phyloP scores from a whole-genome alignment of 2,888 invertebrate genomes.

The Acleris cristana region DNA sequence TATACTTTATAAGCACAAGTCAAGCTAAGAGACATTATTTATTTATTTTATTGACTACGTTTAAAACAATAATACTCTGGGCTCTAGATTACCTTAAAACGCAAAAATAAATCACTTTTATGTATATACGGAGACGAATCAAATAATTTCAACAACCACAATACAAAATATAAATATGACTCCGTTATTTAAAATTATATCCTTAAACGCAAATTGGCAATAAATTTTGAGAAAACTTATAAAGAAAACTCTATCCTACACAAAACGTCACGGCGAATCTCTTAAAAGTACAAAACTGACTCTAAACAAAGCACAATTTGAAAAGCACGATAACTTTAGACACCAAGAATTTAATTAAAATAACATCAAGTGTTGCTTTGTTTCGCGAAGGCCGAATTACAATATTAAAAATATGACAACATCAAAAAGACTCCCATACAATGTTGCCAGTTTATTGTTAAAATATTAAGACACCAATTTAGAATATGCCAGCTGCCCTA shows the following conservation, averaged over 20 bases:
- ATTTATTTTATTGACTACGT: conserved; percentile 24
- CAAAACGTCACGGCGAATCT: not conserved
- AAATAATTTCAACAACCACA: conserved; percentile 24
- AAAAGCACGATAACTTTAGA: conserved; percentile 26
- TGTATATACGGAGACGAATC: conserved; percentile 7
- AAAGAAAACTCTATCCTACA: not conserved
- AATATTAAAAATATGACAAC: not conserved
- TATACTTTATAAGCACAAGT: conserved; percentile 1
- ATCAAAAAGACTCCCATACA: not conserved
- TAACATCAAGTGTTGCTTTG: conserved; percentile 8
- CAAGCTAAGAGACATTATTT: conserved; percentile 13
- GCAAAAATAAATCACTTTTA: conserved; percentile 23
- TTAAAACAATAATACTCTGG: conserved; percentile 45
- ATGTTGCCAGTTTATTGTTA: not conserved
- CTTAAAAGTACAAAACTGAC: conserved; percentile 1
- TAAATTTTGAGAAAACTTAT: conserved; percentile 16
- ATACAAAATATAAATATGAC: conserved; percentile 22
- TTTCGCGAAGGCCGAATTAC: not conserved
- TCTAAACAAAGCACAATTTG: conserved; percentile 4
- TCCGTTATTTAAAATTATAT: conserved; percentile 24
- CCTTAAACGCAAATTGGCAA: conserved; percentile 34
- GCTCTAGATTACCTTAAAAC: conserved; percentile 35
- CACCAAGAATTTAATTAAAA: conserved; percentile 13
- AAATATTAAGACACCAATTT: conserved; percentile 33
- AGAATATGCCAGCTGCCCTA: conserved; percentile 26